Evolutionary conservation across 2,888 invertebrate genomes (phyloP).

Genomic region (Leptopilina drosophilae): DNA sequence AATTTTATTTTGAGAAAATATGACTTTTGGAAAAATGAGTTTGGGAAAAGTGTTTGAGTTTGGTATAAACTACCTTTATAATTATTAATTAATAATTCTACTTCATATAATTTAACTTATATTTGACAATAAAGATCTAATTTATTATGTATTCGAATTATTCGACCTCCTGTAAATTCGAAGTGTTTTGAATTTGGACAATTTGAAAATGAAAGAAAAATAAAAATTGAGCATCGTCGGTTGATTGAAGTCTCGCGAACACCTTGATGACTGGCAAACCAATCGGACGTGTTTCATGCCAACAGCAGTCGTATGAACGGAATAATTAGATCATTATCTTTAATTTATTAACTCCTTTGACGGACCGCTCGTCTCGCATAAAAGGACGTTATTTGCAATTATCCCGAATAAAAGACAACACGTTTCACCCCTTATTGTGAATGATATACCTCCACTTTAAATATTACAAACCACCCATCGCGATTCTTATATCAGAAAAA

Average conservation of each 20-base stretch:
- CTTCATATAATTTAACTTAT: no score
- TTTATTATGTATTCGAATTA: background rate
- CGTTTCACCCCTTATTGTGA: slow-evolving; percentile 63
- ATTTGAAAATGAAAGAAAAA: slow-evolving; percentile 9
- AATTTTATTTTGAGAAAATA: no score
- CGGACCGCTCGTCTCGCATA: slow-evolving; percentile 64
- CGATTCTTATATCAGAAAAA: slow-evolving; percentile 56
- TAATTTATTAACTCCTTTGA: slow-evolving; percentile 73
- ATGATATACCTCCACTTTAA: slow-evolving; percentile 75
- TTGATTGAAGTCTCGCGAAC: background rate
- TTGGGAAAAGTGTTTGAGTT: no score
- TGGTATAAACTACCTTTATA: no score
- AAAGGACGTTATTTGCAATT: slow-evolving; percentile 74
- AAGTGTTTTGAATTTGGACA: background rate
- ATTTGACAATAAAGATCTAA: no score
- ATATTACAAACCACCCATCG: slow-evolving; percentile 73
- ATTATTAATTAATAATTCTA: no score
- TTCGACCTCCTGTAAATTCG: background rate
- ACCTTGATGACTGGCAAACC: slow-evolving; percentile 17
- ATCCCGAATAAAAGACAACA: slow-evolving; percentile 66
- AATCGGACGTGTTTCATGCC: slow-evolving; percentile 14
- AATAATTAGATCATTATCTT: slow-evolving; percentile 74
- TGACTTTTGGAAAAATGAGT: no score
- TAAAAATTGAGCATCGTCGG: background rate
- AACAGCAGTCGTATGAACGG: slow-evolving; percentile 64